Evolutionary conservation across 2,113 vertebrate species (phyloP), one percentile per base, ranked within the genome.

Genomic region (Apaloderma vittatum): DNA sequence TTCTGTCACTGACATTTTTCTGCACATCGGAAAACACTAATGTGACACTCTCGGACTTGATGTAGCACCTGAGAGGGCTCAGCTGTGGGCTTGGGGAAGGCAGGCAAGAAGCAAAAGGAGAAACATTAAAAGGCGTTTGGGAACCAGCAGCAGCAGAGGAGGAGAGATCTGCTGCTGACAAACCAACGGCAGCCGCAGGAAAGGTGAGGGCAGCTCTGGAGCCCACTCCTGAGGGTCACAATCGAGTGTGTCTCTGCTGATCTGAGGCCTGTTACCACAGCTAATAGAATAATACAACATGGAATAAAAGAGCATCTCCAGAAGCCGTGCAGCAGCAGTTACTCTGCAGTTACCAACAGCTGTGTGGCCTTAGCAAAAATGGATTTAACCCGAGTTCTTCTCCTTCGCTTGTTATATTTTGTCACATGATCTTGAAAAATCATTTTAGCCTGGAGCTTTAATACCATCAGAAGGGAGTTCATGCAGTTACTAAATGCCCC

Each of bases 371-470:
- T 32, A 43, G 66, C 2, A 8, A 77, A 72, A 86, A 65, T 18
- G 32, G 17, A 48, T 61, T 93, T 85, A 66, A 54, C 24, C 43
- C 34, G 46, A 78, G 37, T 43, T 67, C 3, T 11, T 70, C 36
- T 72, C 7, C 30, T 61, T 46, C 61, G 58, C 46, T 63, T 49
- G 27, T 62, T 88, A 63, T 18, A 0, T 32, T 29, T 78, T 90
- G 20, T 51, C 52, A 59, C 34, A 57, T 49, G 45, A 79, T 48
- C 20, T 65, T 65, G 32, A 68, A 90, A 90, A 86, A 75, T 65
- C 3, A 61, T 72, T 73, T 94, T 86, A 65, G 58, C 86, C 75
- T 21, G 27, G 52, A 91, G 71, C 57, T 95, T 86, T 86, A 76
- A 34, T 46, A 55, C 34, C 49, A 19, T 78, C 37, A 73, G 58